phyloP scores from a whole-genome alignment of 1,140 invertebrate genomes.

The Oreohelix idahoensis region DNA sequence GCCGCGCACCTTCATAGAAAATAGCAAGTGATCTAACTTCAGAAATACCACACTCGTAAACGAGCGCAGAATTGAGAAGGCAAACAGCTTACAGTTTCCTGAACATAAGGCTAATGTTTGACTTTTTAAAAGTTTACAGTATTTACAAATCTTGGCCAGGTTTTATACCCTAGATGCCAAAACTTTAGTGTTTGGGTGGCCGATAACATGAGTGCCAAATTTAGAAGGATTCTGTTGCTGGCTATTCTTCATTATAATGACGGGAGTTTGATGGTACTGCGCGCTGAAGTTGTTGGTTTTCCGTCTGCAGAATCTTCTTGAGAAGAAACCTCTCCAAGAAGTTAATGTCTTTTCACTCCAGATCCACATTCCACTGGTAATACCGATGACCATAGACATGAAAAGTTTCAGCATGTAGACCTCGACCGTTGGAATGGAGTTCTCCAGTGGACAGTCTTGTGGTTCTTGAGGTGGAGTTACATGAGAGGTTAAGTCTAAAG shows the following conservation, averaged over 20 bases:
- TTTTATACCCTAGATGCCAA: no score
- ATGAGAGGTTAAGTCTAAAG: conserved; percentile 22
- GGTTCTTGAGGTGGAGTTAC: background rate
- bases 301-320: conserved; percentile 60
- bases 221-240: background rate
- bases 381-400: conserved; percentile 77
- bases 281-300: conserved; percentile 55
- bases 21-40: no score
- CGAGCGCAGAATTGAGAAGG: no score
- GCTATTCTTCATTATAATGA: conserved; percentile 57
- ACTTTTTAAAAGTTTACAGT: no score
- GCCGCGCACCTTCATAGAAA: no score
- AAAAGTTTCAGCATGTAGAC: conserved; percentile 79
- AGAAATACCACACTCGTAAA: no score
- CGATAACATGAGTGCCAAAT: no score
- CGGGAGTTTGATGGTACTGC: conserved; percentile 62
- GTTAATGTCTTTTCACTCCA: conserved; percentile 71
- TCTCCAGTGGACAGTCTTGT: conserved; percentile 65
- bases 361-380: conserved; percentile 75
- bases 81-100: no score
- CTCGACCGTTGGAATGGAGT: conserved; percentile 72
- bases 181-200: no score
- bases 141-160: no score
- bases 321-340: conserved; percentile 70
- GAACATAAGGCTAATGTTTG: no score